A percentile compares a stretch with the other conserved stretches of the same genome.
Conservation (phyloP, 92 coral and sea anemone genomes). For the Actinernus sp. region DNA sequence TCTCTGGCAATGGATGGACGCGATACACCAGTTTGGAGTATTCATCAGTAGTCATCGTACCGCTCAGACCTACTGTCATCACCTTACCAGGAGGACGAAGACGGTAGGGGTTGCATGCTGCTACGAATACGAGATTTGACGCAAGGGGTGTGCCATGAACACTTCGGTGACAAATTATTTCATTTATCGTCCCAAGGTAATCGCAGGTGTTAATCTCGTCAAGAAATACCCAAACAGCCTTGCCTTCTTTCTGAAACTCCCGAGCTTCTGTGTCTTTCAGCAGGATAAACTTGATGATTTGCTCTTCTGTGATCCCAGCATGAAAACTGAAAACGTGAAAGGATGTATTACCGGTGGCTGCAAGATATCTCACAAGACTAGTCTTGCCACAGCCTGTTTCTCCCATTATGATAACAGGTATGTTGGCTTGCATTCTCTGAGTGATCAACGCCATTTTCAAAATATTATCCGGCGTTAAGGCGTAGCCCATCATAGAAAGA, state of each 20-base stretch:
- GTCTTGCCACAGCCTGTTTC: slow-evolving; percentile 99
- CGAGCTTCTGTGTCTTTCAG: slow-evolving; percentile 53
- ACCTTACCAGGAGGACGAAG: slow-evolving; percentile 82
- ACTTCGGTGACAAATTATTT: slow-evolving; percentile 87
- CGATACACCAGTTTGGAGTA: slow-evolving; percentile 92
- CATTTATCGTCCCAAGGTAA: slow-evolving; percentile 87
- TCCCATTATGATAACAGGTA: slow-evolving; percentile 96
- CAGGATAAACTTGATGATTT: slow-evolving; percentile 57
- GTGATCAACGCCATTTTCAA: slow-evolving; percentile 93
- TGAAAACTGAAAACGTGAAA: slow-evolving; percentile 85
- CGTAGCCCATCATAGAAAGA: slow-evolving; percentile 42
- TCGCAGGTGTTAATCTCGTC: slow-evolving; percentile 99
- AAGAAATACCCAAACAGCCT: slow-evolving; percentile 83
- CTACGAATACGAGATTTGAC: slow-evolving; percentile 83
- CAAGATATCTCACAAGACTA: slow-evolving; percentile 92
- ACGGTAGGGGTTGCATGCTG: slow-evolving; percentile 98
- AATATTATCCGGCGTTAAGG: slow-evolving; percentile 92
- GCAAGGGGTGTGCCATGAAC: slow-evolving; percentile 75
- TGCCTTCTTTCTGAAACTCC: slow-evolving; percentile 14
- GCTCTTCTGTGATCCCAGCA: slow-evolving; percentile 85
- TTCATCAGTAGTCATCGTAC: slow-evolving; percentile 85
- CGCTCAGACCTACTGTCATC: slow-evolving; percentile 91
- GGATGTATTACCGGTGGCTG: slow-evolving; percentile 75
- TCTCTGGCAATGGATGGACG: slow-evolving; percentile 97
- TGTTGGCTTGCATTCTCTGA: slow-evolving; percentile 86